A percentile compares a stretch with the other conserved stretches of the same genome.
These are phyloP conservation scores for Adelphocoris suturalis DNA, from an alignment of 2,888 invertebrate genomes.

Conservation along the genomic window DNA sequence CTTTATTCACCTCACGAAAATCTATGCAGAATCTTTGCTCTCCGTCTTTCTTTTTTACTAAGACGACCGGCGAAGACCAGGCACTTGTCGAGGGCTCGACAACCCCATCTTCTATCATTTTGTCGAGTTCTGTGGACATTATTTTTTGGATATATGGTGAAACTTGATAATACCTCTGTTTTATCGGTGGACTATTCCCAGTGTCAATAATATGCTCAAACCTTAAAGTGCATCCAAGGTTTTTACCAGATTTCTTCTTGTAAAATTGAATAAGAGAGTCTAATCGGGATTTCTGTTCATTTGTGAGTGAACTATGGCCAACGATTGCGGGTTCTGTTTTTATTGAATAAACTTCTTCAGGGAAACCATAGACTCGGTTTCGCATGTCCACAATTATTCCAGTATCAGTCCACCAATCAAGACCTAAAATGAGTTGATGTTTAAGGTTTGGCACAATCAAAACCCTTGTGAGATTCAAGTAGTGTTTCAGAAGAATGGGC, in stretches of 20 bases:
- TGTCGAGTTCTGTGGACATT: constrained; percentile 75
- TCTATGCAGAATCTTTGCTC: constrained; percentile 75
- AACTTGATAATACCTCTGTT: constrained; percentile 52
- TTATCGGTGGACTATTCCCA: not conserved
- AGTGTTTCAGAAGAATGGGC: not conserved
- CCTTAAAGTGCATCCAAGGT: not conserved
- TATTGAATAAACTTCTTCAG: not conserved
- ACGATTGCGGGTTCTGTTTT: not conserved
- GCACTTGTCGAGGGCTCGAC: constrained; percentile 75
- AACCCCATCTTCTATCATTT: constrained; percentile 75
- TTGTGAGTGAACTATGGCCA: not conserved
- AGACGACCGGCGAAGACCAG: constrained; percentile 76
- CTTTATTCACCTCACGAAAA: constrained; percentile 73
- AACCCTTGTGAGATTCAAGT: too few species aligned
- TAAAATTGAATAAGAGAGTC: not conserved
- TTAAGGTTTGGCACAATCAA: not conserved
- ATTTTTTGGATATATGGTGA: constrained; percentile 58
- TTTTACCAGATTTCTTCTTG: not conserved
- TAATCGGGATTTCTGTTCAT: too few species aligned
- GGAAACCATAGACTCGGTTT: not conserved
- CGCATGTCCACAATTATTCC: not conserved
- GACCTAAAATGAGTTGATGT: not conserved
- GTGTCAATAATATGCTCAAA: constrained; percentile 54
- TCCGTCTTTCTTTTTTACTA: constrained; percentile 75
- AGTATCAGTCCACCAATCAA: not conserved